Evolutionary conservation across 2,797 vertebrate species (phyloP).

Genomic region (Falco rusticolus): DNA sequence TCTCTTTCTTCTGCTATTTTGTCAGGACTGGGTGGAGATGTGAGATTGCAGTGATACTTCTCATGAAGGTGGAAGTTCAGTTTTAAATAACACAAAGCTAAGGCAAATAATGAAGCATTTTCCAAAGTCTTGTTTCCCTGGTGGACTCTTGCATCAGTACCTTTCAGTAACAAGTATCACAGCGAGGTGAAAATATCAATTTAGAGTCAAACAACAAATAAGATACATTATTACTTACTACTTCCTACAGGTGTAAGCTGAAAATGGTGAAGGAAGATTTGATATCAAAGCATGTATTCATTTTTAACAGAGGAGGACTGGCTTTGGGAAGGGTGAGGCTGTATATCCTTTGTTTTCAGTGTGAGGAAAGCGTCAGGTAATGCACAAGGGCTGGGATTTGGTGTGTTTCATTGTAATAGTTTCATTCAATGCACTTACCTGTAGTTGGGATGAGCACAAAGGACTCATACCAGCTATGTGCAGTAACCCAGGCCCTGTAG

Average conservation of each 20-base stretch:
- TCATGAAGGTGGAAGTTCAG: neutral
- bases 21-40: neutral
- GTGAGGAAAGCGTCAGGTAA: neutral
- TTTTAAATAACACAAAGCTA: neutral
- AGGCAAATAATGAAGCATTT: neutral
- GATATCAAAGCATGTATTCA: neutral
- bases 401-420: neutral
- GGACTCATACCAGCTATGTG: neutral
- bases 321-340: neutral
- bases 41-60: neutral
- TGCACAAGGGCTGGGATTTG: neutral
- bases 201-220: neutral
- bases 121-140: neutral
- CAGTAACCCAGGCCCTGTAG: neutral
- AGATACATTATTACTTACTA: neutral
- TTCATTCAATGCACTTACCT: neutral
- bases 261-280: neutral
- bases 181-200: neutral
- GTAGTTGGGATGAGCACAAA: fast-evolving
- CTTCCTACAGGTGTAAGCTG: neutral
- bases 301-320: neutral
- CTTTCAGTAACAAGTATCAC: neutral
- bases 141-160: neutral
- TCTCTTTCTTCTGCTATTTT: neutral
- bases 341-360: neutral